phyloP scores from a whole-genome alignment of 2,888 invertebrate species.

The Drosophila peninsularis region DNA sequence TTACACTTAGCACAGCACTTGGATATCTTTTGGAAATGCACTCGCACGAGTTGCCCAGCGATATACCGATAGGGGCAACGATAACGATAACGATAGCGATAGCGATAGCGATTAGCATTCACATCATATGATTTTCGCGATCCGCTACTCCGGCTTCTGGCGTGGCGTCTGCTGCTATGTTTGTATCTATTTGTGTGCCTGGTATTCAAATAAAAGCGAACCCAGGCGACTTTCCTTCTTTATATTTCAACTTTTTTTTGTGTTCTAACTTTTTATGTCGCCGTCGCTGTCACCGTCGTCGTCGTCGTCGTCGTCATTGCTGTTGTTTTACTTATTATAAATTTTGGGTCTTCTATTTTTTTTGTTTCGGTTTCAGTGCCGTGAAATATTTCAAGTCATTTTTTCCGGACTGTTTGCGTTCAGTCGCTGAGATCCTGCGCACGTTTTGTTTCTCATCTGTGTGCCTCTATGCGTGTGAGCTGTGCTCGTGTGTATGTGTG shows the following conservation, averaged over 20 bases:
- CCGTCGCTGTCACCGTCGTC: slow-evolving; percentile 3
- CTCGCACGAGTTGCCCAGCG: neutral
- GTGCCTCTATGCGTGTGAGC: slow-evolving; percentile 27
- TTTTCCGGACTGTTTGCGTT: slow-evolving; percentile 76
- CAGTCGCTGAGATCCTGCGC: slow-evolving; percentile 77
- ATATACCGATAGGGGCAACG: neutral
- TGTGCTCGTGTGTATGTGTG: slow-evolving; percentile 18
- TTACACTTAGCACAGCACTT: slow-evolving; percentile 1
- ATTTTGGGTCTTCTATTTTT: slow-evolving; percentile 25
- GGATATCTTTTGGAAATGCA: neutral
- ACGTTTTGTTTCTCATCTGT: slow-evolving; percentile 73
- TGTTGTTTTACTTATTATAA: slow-evolving; percentile 58
- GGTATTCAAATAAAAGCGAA: slow-evolving; percentile 26
- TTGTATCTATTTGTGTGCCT: slow-evolving; percentile 34
- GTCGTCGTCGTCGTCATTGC: slow-evolving; percentile 9
- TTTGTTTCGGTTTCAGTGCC: slow-evolving; percentile 54
- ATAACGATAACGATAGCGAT: slow-evolving; percentile 23
- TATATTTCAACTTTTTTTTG: slow-evolving; percentile 1
- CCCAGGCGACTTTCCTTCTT: slow-evolving; percentile 29
- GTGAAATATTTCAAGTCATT: slow-evolving; percentile 75
- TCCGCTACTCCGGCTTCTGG: slow-evolving; percentile 31
- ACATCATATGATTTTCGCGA: slow-evolving; percentile 33
- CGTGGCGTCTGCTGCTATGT: slow-evolving; percentile 13
- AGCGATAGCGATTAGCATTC: slow-evolving; percentile 17
- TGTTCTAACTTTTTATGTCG: slow-evolving; percentile 11